Base-by-base conservation (phyloP, 1,140 invertebrate genomes). In the Lasaia peninsularis region DNA sequence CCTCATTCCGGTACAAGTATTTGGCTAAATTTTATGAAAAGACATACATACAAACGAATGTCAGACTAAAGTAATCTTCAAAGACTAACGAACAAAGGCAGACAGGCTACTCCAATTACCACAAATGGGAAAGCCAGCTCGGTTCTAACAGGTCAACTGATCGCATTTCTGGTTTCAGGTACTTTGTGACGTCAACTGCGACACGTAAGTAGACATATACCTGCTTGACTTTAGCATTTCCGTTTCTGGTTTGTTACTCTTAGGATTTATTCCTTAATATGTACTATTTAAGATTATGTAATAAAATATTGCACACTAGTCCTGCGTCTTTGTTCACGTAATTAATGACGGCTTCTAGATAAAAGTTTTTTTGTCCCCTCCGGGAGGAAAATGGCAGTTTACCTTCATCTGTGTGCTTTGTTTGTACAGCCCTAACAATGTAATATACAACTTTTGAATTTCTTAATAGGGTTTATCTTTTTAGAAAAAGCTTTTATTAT, bases 41-140 rank as follows among this genome's bases (percentile, higher is more conserved):
- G 37, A 44, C 37, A 44, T 20, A 18, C 8, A 10, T 44, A 20
- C 18, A 20, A 44, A 44, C 18, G 40, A 16, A 44, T 11, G 40
- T 18, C 40, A 11, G 10, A 8, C 40, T 44, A 44, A 18, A 14
- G 8, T 44, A 44, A 44, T 44, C 40, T 44, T 44, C 18, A 44
- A 44, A 44, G 40, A 44, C 40, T 44, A 44, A 44, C 16, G 40
- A 44, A 44, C 40, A 44, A 44, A 44, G 40, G 18, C 2, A 20
- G 12, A 44, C 9, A 44, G 40, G 10, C 9, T 16, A 44, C 40
- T 44, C 40, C 40, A 44, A 44, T 44, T 44, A 44, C 16, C 16
- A 16, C 7, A 20, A 44, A 44, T 20, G 40, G 16, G 24, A 28
- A 24, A 18, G 18, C 9, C 40, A 11, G 16, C 11, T 7, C 9